Conservation (phyloP, 2,113 vertebrate genomes). For the Plestiodon gilberti region DNA sequence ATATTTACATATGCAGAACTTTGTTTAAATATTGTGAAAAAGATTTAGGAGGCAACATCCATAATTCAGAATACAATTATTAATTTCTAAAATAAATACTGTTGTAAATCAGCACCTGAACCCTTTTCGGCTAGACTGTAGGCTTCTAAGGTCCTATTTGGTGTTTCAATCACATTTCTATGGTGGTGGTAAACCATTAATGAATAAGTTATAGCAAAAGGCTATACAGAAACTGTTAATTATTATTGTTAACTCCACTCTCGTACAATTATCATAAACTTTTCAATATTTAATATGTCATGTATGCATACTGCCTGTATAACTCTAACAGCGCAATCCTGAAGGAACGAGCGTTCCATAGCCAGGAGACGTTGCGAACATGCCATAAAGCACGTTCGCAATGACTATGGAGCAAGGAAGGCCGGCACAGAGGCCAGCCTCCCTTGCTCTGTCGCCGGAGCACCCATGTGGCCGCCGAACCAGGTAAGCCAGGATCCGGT, state of each 20-base stretch:
- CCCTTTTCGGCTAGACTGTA: conserved; percentile 7
- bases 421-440: no score
- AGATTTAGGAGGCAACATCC: conserved; percentile 44
- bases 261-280: conserved; percentile 29
- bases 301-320: no score
- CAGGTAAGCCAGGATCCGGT: no score
- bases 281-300: not conserved
- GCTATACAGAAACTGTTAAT: conserved; percentile 39
- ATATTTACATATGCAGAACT: conserved; percentile 63
- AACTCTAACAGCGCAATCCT: no score
- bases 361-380: no score
- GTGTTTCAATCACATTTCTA: conserved; percentile 42
- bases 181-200: conserved; percentile 35
- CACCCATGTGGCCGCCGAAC: no score
- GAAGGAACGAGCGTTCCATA: no score
- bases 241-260: conserved; percentile 33
- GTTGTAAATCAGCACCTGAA: conserved; percentile 35
- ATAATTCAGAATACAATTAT: conserved; percentile 34
- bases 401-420: no score
- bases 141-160: conserved; percentile 22
- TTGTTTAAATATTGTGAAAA: conserved; percentile 62
- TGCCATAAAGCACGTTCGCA: no score
- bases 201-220: conserved; percentile 42
- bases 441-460: no score
- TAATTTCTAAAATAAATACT: conserved; percentile 57